These are phyloP conservation scores for Aethes cnicana DNA, from an alignment of 2,888 invertebrate species.

Conservation along the genomic window DNA sequence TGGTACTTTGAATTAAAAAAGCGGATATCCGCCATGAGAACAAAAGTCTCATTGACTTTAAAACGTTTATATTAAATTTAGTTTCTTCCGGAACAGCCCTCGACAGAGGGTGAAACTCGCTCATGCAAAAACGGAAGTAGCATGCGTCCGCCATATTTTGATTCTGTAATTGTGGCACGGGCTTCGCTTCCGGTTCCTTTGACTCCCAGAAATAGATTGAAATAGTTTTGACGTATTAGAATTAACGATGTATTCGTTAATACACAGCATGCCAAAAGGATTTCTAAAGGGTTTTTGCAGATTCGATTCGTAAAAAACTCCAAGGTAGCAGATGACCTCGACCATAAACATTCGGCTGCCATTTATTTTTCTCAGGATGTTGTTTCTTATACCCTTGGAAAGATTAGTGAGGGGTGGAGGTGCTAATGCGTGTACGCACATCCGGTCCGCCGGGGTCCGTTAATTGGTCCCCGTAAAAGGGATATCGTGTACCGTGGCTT, in stretches of 20 bases:
- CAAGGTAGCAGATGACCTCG: not conserved
- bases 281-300: constrained; percentile 5
- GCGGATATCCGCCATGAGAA: constrained; percentile 61
- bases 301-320: constrained; percentile 5
- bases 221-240: constrained; percentile 2
- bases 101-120: constrained; percentile 63
- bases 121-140: constrained; percentile 76
- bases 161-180: constrained; percentile 74
- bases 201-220: constrained; percentile 32
- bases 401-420: constrained; percentile 76
- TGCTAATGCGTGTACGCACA: constrained; percentile 76
- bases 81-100: constrained; percentile 77
- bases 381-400: constrained; percentile 61
- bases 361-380: constrained; percentile 53
- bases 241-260: not conserved
- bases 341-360: constrained; percentile 45
- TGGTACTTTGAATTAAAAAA: constrained; percentile 37
- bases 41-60: constrained; percentile 69
- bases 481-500: constrained; percentile 77
- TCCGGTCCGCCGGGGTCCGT: constrained; percentile 78
- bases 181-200: constrained; percentile 68
- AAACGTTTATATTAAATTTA: constrained; percentile 70
- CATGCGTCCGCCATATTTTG: constrained; percentile 70
- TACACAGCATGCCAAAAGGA: constrained; percentile 11
- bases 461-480: constrained; percentile 81